Percentiles rank a stretch among this genome's conserved stretches.
Conservation (phyloP, 2,113 vertebrate species). For the Chelonoidis abingdonii region DNA sequence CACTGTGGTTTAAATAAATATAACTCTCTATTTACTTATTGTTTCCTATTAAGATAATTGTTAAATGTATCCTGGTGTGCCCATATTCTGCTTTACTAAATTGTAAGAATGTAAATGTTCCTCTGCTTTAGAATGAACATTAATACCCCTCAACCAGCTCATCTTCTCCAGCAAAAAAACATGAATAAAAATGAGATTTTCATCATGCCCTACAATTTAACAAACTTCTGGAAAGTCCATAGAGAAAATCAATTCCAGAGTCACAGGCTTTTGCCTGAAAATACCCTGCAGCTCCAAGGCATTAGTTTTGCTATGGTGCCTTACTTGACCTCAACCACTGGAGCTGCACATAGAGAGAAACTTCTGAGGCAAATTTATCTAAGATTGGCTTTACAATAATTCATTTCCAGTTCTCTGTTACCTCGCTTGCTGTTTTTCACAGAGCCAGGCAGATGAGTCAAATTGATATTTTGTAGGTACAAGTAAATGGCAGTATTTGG, state of each 20-base stretch:
- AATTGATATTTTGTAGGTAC: no score
- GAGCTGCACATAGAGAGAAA: neutral
- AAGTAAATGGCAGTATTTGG: neutral
- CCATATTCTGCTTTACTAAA: neutral
- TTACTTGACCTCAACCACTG: neutral
- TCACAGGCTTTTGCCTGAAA: neutral
- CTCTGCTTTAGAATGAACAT: neutral
- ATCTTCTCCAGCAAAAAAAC: neutral
- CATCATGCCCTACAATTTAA: no score
- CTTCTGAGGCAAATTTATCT: neutral
- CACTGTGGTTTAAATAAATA: neutral
- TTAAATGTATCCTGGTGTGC: neutral
- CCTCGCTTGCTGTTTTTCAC: neutral
- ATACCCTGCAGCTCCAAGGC: neutral
- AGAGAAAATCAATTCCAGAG: neutral
- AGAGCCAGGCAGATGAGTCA: neutral
- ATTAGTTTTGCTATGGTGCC: neutral
- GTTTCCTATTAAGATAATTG: neutral
- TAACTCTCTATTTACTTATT: neutral
- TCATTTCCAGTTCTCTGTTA: neutral
- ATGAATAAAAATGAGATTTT: neutral
- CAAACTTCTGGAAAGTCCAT: neutral
- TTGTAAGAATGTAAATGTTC: neutral
- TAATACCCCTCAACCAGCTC: neutral
- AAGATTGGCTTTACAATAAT: neutral